Conservation (phyloP, 2,113 vertebrate species). For the Gasterosteus nipponicus region DNA sequence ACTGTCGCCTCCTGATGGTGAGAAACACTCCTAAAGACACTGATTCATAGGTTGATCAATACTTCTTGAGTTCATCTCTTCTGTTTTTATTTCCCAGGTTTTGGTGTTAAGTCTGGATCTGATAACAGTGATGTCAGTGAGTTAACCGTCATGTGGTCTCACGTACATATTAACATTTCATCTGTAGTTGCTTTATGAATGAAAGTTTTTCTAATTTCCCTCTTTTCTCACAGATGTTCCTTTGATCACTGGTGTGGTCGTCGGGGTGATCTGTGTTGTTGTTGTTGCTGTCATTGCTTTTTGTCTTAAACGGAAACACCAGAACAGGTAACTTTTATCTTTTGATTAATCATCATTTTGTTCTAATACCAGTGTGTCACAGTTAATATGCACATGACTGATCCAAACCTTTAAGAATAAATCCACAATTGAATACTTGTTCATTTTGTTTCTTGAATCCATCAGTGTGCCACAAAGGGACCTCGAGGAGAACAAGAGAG, state of each 20-base stretch:
- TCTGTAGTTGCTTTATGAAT: not conserved
- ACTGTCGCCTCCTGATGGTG: constrained; percentile 1
- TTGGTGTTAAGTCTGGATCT: not conserved
- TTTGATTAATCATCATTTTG: not conserved
- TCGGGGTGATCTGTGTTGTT: not conserved
- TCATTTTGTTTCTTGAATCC: not conserved
- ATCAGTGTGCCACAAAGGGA: not conserved
- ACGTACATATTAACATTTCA: not conserved
- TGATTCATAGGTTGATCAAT: not conserved
- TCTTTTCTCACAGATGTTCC: not conserved
- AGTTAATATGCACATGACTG: not conserved
- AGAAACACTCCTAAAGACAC: not conserved
- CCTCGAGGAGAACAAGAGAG: not conserved
- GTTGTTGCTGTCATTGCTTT: not conserved
- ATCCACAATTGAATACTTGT: not conserved
- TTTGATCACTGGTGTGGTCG: not conserved
- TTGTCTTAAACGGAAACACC: not conserved
- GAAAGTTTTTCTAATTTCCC: not conserved
- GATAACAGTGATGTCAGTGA: not conserved
- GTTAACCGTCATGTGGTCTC: not conserved
- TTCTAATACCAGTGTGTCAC: not conserved
- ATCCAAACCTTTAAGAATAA: not conserved
- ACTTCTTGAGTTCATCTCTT: not conserved
- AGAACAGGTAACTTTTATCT: not conserved
- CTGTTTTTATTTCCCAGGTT: not conserved